Conservation (phyloP, 2,113 vertebrate genomes). For the Chaenogobius annularis region DNA sequence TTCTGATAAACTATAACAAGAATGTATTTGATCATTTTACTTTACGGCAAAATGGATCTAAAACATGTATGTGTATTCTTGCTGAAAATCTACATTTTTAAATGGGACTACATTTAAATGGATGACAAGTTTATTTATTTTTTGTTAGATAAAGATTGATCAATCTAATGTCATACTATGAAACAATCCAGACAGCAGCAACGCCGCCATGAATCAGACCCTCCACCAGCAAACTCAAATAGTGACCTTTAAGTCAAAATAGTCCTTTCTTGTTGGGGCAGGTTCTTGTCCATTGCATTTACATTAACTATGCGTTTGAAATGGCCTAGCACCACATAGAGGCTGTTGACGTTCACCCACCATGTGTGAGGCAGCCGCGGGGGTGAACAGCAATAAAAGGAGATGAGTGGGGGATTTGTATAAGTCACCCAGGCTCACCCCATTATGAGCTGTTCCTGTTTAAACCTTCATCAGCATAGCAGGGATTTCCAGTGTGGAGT, state of each 20-base stretch:
- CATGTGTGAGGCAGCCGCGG: slow-evolving; percentile 37
- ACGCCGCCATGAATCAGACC: neutral
- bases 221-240: neutral
- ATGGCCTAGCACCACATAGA: slow-evolving; percentile 46
- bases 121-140: too few species aligned
- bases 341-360: slow-evolving; percentile 48
- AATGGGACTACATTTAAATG: too few species aligned
- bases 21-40: too few species aligned
- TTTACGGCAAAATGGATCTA: too few species aligned
- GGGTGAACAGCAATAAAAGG: slow-evolving; percentile 72
- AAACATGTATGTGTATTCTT: too few species aligned
- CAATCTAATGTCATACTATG: too few species aligned
- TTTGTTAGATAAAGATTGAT: too few species aligned
- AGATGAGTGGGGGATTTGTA: slow-evolving; percentile 74
- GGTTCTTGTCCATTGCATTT: slow-evolving; percentile 13
- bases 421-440: slow-evolving; percentile 70
- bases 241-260: neutral
- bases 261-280: neutral
- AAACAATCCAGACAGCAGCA: too few species aligned
- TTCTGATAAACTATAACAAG: too few species aligned
- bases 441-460: slow-evolving; percentile 71
- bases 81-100: too few species aligned
- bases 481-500: slow-evolving; percentile 54
- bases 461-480: slow-evolving; percentile 71
- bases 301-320: slow-evolving; percentile 42